Conservation (phyloP, 1,140 invertebrate species). For the Monochamus saltuarius region DNA sequence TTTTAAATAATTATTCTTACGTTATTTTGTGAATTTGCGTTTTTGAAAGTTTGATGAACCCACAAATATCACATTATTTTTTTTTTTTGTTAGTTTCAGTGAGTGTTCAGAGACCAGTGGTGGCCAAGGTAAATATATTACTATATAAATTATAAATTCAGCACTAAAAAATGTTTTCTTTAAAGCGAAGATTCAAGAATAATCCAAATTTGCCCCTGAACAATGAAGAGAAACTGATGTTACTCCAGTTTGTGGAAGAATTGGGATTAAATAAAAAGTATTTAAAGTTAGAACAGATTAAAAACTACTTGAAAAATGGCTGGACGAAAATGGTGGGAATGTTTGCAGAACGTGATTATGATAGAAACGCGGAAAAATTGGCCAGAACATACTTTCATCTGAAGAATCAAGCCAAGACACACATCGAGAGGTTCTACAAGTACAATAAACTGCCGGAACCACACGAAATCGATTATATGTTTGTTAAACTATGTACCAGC, state of each 20-base stretch:
- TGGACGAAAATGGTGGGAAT: neutral
- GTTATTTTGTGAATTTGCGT: too few relatives aligned
- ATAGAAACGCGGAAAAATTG: neutral
- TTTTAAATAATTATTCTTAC: too few relatives aligned
- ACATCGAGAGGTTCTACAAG: neutral
- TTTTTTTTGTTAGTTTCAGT: neutral
- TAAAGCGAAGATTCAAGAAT: conserved; percentile 1
- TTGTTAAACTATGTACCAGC: conserved; percentile 1
- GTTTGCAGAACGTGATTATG: conserved; percentile 2
- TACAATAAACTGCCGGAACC: neutral
- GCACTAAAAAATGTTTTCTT: neutral
- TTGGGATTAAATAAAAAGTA: conserved; percentile 1
- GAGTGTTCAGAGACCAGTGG: neutral
- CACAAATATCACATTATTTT: too few relatives aligned
- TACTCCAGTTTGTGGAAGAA: neutral
- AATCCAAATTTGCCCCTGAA: neutral
- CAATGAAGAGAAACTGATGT: neutral
- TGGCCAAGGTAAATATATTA: neutral
- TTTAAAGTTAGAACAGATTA: neutral
- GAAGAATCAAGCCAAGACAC: neutral
- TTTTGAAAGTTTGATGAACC: too few relatives aligned
- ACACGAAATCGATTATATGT: neutral
- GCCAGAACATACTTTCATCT: neutral
- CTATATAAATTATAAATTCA: neutral
- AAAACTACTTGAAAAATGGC: neutral